Base-by-base conservation (phyloP, 2,797 vertebrate species). In the Balearica regulorum region DNA sequence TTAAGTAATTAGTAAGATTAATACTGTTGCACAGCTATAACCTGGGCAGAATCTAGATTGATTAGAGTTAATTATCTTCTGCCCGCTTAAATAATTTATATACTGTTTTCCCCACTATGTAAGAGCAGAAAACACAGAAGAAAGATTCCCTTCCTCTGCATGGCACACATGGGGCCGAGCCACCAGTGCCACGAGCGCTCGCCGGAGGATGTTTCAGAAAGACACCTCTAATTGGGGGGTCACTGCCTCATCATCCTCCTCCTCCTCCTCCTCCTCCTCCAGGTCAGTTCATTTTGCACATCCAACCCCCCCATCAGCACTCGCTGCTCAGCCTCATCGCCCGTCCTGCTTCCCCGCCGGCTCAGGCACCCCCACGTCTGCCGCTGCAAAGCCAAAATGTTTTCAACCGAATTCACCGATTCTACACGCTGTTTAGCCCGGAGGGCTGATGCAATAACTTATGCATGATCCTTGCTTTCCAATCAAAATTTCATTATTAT, bases 1-100 rank as follows among this genome's bases (percentile, higher is more conserved):
- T 96, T 92, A 94, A 97, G 90, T 94, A 96, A 96, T 97, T 96
- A 93, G 93, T 90, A 91, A 96, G 94, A 97, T 95, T 93, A 96
- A 96, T 96, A 85, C 75, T 91, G 68, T 82, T 79, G 83, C 88
- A 93, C 66, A 96, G 87, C 83, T 95, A 89, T 95, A 97, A 91
- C 89, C 93, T 91, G 89, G 86, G 89, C 68, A 95, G 91, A 87
- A 91, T 84, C 91, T 83, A 96, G 94, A 97, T 79, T 97, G 95
- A 94, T 96, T 89, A 88, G 83, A 96, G 80, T 94, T 97, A 96
- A 96, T 97, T 97, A 96, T 95, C 91, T 96, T 87, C 83, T 84
- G 73, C 84, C 82, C 37, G 26, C 46, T 96, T 94, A 87, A 96
- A 94, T 96, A 90, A 96, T 93, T 94, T 93, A 87, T 72, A 33